Base-by-base conservation (phyloP, 2,113 vertebrate species). In the Scomber scombrus region DNA sequence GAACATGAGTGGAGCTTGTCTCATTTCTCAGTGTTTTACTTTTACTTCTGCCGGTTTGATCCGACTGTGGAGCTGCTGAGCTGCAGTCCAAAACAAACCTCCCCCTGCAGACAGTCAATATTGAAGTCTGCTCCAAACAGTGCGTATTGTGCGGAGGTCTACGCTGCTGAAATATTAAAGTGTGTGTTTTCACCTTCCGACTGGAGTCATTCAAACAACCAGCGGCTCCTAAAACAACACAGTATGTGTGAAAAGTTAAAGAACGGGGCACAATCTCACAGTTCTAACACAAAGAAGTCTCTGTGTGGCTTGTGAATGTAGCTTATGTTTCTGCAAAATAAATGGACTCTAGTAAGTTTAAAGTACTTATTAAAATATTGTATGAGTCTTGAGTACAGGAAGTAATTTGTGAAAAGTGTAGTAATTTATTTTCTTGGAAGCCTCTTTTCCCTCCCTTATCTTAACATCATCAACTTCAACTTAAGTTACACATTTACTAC, bases 21-120 rank as follows among this genome's bases (percentile, higher is more conserved):
- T 50, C 9, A 50, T 70, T 65, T 58, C 67, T 80, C 67, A 6
- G 43, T 63, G 54, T 75, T 78, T 49, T 49, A 60, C 18, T 68
- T 26, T 51, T 6, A 68, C 31, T 70, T 74, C 58, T 63, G 56
- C 40, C 6, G 2, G 64, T 77, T 58, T 63, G 46, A 72, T 45
- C 34, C 11, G 5, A 54, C 21, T 55, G 67, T 3, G 29, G 4
- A 68, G 63, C 16, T 26, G 40, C 31, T 6, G 62, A 63, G 65
- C 70, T 49, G 51, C 12, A 3, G 45, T 87, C 84, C 76, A 88
- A 90, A 83, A 68, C 65, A 87, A 85, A 85, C 68, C 15, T 55
- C 56, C 81, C 66, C 71, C 60, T 54, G 64, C 76, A 66, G 78
- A 84, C 70, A n/a, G 66, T 68, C 71, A 79, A 72, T 55, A 79